A percentile compares a stretch with the other conserved stretches of the same genome.
Conservation (phyloP, 2,113 vertebrate species). For the Colaptes auratus region DNA sequence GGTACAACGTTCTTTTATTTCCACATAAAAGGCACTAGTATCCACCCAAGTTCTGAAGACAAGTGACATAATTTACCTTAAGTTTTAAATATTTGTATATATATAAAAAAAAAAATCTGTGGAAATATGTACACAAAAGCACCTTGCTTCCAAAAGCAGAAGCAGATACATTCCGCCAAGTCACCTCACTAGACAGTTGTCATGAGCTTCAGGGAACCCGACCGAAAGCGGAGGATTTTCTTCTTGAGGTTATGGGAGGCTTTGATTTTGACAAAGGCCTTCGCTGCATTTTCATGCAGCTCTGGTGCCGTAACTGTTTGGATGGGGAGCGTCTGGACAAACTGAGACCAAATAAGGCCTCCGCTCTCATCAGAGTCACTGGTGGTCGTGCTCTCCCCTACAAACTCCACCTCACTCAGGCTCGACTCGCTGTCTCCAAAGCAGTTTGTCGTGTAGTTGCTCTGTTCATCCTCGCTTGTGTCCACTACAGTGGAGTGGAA, state of each 20-base stretch:
- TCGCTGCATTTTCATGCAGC: constrained; percentile 78
- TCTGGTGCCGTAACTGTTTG: constrained; percentile 64
- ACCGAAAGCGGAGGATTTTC: constrained; percentile 92
- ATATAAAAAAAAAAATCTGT: constrained; percentile 33
- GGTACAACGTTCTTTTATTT: constrained; percentile 66
- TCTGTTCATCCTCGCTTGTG: constrained; percentile 91
- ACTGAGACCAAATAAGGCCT: constrained; percentile 88
- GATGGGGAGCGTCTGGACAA: constrained; percentile 79
- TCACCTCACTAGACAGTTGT: constrained; percentile 86
- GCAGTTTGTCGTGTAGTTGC: constrained; percentile 92
- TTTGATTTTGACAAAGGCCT: constrained; percentile 92
- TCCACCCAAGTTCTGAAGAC: constrained; percentile 63
- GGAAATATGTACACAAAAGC: constrained; percentile 66
- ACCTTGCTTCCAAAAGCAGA: constrained; percentile 12
- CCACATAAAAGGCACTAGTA: constrained; percentile 75
- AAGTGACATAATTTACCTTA: constrained; percentile 71
- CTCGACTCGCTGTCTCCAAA: constrained; percentile 95
- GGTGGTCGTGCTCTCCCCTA: constrained; percentile 81
- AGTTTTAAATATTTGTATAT: constrained; percentile 75
- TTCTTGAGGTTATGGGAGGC: constrained; percentile 96
- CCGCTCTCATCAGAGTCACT: constrained; percentile 89
- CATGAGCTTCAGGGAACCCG: constrained; percentile 95
- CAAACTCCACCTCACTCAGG: constrained; percentile 85
- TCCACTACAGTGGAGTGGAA: constrained; percentile 94
- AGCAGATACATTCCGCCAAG: neutral